Conservation (phyloP, 2,113 vertebrate species). For the Machaerirhynchus nigripectus region DNA sequence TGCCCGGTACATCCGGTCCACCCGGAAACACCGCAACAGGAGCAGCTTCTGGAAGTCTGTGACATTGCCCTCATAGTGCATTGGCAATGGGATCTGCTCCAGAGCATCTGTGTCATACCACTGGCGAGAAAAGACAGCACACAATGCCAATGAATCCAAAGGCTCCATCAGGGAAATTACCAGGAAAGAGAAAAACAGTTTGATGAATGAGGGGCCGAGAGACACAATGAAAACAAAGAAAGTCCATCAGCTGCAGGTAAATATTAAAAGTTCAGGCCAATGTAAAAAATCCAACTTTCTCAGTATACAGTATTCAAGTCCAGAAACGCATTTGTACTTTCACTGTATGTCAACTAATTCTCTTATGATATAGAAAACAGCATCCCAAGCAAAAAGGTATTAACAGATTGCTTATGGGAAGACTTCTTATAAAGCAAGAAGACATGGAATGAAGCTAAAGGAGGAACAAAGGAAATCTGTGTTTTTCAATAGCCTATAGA, state of each 20-base stretch:
- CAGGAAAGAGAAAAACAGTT: neutral
- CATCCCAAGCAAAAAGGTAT: neutral
- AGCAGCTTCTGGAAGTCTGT: slow-evolving; percentile 89
- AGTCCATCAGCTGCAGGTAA: neutral
- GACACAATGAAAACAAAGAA: neutral
- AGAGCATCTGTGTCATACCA: slow-evolving; percentile 88
- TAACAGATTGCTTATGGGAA: neutral
- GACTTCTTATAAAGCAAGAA: neutral
- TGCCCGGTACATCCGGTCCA: slow-evolving; percentile 91
- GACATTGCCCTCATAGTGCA: slow-evolving; percentile 76
- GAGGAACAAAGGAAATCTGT: neutral
- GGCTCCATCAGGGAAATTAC: neutral
- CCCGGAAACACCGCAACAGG: slow-evolving; percentile 89
- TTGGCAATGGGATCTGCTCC: slow-evolving; percentile 82
- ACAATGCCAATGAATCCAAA: neutral
- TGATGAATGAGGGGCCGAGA: neutral
- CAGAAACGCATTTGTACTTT: neutral
- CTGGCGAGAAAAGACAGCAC: slow-evolving; percentile 59
- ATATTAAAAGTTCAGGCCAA: neutral
- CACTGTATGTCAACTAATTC: neutral
- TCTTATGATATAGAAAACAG: neutral
- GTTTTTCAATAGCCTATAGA: neutral
- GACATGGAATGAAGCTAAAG: neutral
- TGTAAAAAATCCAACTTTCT: neutral
- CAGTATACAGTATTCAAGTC: neutral